Base-by-base conservation (phyloP, 2,888 invertebrate species). In the Nomada fabriciana region DNA sequence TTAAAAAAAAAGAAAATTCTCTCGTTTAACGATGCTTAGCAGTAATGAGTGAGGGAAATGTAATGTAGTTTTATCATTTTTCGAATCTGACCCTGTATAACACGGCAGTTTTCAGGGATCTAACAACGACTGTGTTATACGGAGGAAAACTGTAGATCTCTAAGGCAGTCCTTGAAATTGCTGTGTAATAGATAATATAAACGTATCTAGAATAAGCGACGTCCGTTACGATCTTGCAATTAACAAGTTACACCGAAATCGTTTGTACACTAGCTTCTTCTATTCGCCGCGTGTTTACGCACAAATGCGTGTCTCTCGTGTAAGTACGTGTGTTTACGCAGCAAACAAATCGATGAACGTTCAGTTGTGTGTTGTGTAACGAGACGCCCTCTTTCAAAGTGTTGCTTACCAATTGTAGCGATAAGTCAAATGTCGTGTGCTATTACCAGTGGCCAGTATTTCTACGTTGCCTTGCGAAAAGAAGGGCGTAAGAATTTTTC, bases 321-420 rank as follows among this genome's bases (percentile, higher is more conserved):
- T 60, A 13, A 53, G 36, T 60, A 13, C 57, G 36, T n/a, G 55
- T 60, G 50, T 77, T 47, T 42, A 59, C 59, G 60, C 42, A 42
- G 82, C 82, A 83, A 81, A 82, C 82, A 82, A 77, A 83, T 83
- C 83, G 83, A 83, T 83, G 82, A 74, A 50, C 36, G 73, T 77
- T 77, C 77, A 53, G 63, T n/a, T 29, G 67, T 71, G 74, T 59
- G 76, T 82, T 83, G 74, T 83, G 67, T 83, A 82, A 83, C 77
- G 67, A 63, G 53, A 77, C 74, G 82, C 82, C 83, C 77, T 82
- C 82, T 83, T 83, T 77, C 73, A 36, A 52, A 82, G 73, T 71
- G 64, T 74, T 83, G 68, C 82, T 80, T 74, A 74, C 67, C 83
- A 83, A 82, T 83, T 82, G 77, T 71, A 68, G 77, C 74, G 82